Evolutionary conservation across 1,140 invertebrate species (phyloP), one percentile per base, ranked within the genome.

Genomic region (Leptinotarsa defecta): DNA sequence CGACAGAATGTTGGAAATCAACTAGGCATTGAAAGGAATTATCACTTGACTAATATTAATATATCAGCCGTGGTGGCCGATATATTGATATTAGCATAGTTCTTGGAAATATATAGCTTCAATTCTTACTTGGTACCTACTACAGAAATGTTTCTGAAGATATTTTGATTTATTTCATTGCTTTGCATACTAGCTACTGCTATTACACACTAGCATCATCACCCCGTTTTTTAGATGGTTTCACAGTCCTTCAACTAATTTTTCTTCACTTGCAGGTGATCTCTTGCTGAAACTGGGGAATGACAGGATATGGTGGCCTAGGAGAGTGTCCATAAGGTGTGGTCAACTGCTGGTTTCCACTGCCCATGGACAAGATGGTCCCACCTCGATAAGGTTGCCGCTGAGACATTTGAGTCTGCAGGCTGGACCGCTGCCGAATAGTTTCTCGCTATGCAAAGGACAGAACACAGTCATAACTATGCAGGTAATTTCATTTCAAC

Each of bases 341-440:
- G 84, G 84, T 22, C 83, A 83, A 68, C 72, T 85, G 4, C 57
- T 79, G 6, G 77, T 85, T 22, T 81, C 79, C 34, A 72, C 79
- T 43, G 62, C 69, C 24, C 71, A 74, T 48, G 74, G 68, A 19
- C 78, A 76, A 61, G 79, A 75, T 22, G 57, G 68, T 48, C 68
- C 80, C 48, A 49, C 78, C 17, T 71, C 74, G 15, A 48, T 84
- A 6, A 76, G 80, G 49, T 72, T 85, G 61, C 84, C 84, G 2
- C 71, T 85, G 34, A 78, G 84, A 24, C 81, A 83, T 68, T 73
- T 85, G 6, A 85, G 84, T 74, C 77, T 85, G 17, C 79, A 82
- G 63, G 83, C 83, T 48, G 84, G 84, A 48, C 76, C 81, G 13
- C 68, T 83, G 61, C 77, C 80, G 5, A 82, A 84, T 68, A 85